phyloP scores from a whole-genome alignment of 2,113 vertebrate species.

The Psilopsiagon aymara region DNA sequence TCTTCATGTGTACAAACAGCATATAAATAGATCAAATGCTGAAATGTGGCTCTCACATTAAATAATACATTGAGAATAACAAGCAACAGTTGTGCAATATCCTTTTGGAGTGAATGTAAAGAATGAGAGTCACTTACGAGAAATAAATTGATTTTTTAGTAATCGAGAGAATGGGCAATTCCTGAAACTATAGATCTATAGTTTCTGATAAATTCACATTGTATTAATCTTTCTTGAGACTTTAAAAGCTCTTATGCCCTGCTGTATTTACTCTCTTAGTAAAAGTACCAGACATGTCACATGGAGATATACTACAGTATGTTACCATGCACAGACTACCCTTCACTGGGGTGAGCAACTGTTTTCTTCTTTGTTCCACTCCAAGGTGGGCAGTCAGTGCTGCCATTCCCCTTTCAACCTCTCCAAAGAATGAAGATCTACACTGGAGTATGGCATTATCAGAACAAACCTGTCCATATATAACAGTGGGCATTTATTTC shows the following conservation, averaged over 20 bases:
- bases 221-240: neutral
- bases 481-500: neutral
- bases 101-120: neutral
- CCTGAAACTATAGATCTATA: slow-evolving; percentile 23
- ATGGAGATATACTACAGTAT: neutral
- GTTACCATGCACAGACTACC: neutral
- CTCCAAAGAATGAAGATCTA: neutral
- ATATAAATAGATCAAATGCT: slow-evolving; percentile 37
- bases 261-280: neutral
- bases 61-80: slow-evolving; percentile 3
- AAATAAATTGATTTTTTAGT: slow-evolving; percentile 50
- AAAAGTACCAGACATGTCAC: neutral
- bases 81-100: neutral
- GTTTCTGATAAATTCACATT: neutral
- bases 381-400: neutral
- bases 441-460: neutral
- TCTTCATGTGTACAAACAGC: neutral
- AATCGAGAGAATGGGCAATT: slow-evolving; percentile 8
- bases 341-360: neutral
- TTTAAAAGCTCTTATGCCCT: neutral
- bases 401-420: neutral
- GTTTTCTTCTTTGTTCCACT: neutral
- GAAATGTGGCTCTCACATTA: neutral
- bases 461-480: neutral
- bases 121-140: slow-evolving; percentile 28